Percentiles rank a stretch among this genome's conserved stretches.
phyloP scores from a whole-genome alignment of 2,797 vertebrate genomes.

The Propithecus perrieri region DNA sequence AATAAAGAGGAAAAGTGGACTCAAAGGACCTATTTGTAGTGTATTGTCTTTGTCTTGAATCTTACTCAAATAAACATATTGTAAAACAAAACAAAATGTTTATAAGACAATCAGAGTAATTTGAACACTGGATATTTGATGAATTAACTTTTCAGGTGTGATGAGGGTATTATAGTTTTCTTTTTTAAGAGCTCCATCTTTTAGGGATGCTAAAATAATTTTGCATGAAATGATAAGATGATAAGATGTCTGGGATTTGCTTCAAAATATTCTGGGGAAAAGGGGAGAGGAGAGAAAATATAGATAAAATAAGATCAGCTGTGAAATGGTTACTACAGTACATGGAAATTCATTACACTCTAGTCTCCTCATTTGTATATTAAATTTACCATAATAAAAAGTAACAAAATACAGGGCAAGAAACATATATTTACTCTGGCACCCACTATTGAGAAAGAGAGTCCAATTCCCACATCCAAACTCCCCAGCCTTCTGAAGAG shows the following conservation, averaged over 20 bases:
- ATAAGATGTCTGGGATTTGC: not conserved
- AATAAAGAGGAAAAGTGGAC: conserved; percentile 10
- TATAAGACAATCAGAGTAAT: not conserved
- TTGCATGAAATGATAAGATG: not conserved
- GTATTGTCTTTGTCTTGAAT: not conserved
- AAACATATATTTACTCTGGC: not conserved
- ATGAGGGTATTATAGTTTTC: not conserved
- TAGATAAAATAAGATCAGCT: not conserved
- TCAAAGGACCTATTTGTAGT: not conserved
- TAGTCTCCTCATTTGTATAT: not conserved
- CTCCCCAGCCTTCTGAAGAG: not conserved
- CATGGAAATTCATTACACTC: not conserved
- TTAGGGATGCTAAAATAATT: conserved; percentile 24
- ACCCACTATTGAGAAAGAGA: not conserved
- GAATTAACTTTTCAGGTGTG: not conserved
- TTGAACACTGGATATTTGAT: not conserved
- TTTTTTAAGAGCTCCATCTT: not conserved
- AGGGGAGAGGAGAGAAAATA: not conserved
- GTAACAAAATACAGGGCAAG: not conserved
- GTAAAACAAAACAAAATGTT: not conserved
- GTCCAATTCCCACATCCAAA: not conserved
- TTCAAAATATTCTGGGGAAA: not conserved
- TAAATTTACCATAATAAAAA: not conserved
- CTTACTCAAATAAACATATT: not conserved
- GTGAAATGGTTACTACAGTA: not conserved